Conservation (phyloP, 2,888 invertebrate genomes). For the Drosophila histrio region DNA sequence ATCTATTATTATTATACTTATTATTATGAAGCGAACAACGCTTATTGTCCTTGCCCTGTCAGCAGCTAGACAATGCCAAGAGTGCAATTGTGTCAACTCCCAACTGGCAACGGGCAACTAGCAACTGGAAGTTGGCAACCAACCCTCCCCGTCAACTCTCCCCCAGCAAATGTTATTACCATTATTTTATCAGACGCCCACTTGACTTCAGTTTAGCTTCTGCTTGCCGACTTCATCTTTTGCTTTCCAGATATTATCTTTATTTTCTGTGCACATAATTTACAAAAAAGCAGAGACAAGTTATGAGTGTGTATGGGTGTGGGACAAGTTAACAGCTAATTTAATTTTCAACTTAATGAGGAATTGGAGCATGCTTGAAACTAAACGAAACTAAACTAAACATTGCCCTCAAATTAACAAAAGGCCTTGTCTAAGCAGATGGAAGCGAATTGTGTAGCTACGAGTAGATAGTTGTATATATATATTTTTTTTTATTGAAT, state of each 20-base stretch:
- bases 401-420: constrained; percentile 60
- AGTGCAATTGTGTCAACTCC: constrained; percentile 61
- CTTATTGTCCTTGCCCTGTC: constrained; percentile 52
- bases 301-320: background rate
- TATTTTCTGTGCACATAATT: constrained; percentile 50
- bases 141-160: background rate
- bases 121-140: background rate
- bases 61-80: constrained; percentile 52
- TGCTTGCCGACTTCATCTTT: constrained; percentile 32
- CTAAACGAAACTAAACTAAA: constrained; percentile 38
- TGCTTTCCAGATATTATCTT: background rate
- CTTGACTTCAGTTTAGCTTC: constrained; percentile 45
- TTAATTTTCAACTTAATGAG: constrained; percentile 49
- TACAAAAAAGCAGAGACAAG: constrained; percentile 23
- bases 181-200: constrained; percentile 55
- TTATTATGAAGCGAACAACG: constrained; percentile 18
- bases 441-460: constrained; percentile 19
- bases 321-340: constrained; percentile 57
- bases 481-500: constrained; percentile 63
- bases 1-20: constrained; percentile 18
- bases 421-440: constrained; percentile 24
- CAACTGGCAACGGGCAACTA: background rate
- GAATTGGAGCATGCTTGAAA: constrained; percentile 30
- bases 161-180: constrained; percentile 13
- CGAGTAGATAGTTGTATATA: background rate